Base-by-base conservation (phyloP, 2,888 invertebrate species). In the Epiblema foenella region DNA sequence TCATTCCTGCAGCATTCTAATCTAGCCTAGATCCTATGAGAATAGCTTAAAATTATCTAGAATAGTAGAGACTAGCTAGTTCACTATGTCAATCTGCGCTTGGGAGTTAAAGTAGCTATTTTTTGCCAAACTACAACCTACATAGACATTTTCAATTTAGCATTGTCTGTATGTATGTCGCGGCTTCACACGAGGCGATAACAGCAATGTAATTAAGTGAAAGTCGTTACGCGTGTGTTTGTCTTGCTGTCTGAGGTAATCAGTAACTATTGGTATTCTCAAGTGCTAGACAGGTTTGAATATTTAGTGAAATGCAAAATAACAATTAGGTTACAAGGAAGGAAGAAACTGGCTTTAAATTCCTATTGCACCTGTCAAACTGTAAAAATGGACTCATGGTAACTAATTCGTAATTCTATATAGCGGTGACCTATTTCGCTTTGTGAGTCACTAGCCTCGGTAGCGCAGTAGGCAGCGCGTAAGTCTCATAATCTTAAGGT, bases 401-500 rank as follows among this genome's bases (percentile, higher is more conserved):
- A n/a, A 24, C 4, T 24, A 24, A 4, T 24, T 24, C 4, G 24
- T 3, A 24, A 24, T 24, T 24, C 4, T 24, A 24, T 4, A 24
- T 24, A 24, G 2, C 4, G 68, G 64, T 77, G 63, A 69, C 68
- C 77, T 77, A 83, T 83, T 86, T 85, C 51, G 58, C 0, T 0
- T 0, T 0, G 0, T 0, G 8, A 15, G 0, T 2, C 68, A 81
- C 68, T 39, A 18, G 96, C 96, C 96, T 96, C 95, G 95, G 95
- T 96, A 95, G 96, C 96, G 96, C 96, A 96, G 96, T 96, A 95
- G 96, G 96, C 95, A 96, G 96, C 96, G 96, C 96, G 96, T 96
- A 96, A 96, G 96, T 96, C 96, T 96, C 96, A 96, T 96, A 96
- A 96, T 96, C 96, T 96, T 95, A 97, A 97, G 97, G 97, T 97